Evolutionary conservation across 2,888 invertebrate genomes (phyloP).

Genomic region (Antheraea yamamai): DNA sequence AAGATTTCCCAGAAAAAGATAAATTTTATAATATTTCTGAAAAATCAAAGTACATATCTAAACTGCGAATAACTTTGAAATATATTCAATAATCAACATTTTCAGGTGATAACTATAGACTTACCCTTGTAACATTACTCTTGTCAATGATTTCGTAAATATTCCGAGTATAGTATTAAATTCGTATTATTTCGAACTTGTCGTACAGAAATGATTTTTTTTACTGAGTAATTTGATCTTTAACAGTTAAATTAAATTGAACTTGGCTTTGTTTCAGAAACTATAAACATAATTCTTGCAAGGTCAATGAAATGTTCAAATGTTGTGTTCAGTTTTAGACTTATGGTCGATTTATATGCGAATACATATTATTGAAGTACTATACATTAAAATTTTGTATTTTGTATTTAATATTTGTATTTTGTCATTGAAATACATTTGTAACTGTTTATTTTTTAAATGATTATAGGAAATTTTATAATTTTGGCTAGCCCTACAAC

Average conservation of each 20-base stretch:
- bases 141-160: background rate
- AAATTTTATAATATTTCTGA: background rate
- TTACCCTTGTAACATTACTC: background rate
- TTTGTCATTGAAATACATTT: too few relatives aligned
- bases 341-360: slow-evolving; percentile 26
- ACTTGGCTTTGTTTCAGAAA: slow-evolving; percentile 60
- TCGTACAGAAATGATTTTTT: slow-evolving; percentile 26
- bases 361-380: background rate
- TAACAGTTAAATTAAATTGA: slow-evolving; percentile 51
- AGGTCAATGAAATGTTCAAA: slow-evolving; percentile 29
- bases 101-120: background rate
- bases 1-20: background rate
- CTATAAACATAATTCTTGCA: slow-evolving; percentile 17
- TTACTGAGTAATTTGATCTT: slow-evolving; percentile 44
- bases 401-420: too few relatives aligned
- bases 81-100: background rate
- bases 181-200: slow-evolving; percentile 12
- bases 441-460: background rate
- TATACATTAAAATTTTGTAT: too few relatives aligned
- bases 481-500: background rate
- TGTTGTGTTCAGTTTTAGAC: slow-evolving; percentile 4
- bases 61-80: background rate
- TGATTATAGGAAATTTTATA: background rate
- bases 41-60: background rate
- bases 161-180: background rate